Base-by-base conservation (phyloP, 2,888 invertebrate genomes). In the Synergus japonicus region DNA sequence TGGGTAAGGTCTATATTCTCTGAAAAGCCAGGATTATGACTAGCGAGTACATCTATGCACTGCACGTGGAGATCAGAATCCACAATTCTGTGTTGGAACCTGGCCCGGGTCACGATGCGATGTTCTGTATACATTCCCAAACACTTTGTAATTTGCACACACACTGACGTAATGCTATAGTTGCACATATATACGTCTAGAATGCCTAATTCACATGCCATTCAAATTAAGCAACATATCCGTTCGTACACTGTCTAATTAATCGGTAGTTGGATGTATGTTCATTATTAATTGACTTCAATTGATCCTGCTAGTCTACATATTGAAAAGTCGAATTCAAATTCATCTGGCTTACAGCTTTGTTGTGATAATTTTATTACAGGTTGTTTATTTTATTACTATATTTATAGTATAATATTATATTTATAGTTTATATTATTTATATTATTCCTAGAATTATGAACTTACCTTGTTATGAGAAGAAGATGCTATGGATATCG, bases 381-480 rank as follows among this genome's bases (percentile, higher is more conserved):
- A 29, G 29, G 29, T 29, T 22, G 22, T 22, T 22, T 22, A 22
- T 22, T 22, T 22, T 22, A 22, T 22, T 22, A 22, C 22, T 22
- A 22, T 22, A 22, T 22, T 22, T 22, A 22, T 22, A 22, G 22
- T 22, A 22, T 22, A 22, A 1, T 22, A 22, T 22, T 22, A 22
- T 22, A 22, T 22, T 22, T 22, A 22, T 22, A 22, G 22, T 22
- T 22, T 22, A 22, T 22, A 22, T 22, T 22, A 22, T 22, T 22
- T 22, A 22, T 22, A 22, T 22, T 22, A 22, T 22, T 22, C 22
- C 1, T 22, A 29, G 22, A 43, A 15, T 46, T 8, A 65, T 58
- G 18, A 37, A 78, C 83, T 88, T 81, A 89, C 89, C 86, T 89
- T 89, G 82, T 87, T 84, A 78, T 82, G 86, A 76, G 83, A 81